phyloP scores from a whole-genome alignment of 2,113 vertebrate species.

The Cyanistes caeruleus region DNA sequence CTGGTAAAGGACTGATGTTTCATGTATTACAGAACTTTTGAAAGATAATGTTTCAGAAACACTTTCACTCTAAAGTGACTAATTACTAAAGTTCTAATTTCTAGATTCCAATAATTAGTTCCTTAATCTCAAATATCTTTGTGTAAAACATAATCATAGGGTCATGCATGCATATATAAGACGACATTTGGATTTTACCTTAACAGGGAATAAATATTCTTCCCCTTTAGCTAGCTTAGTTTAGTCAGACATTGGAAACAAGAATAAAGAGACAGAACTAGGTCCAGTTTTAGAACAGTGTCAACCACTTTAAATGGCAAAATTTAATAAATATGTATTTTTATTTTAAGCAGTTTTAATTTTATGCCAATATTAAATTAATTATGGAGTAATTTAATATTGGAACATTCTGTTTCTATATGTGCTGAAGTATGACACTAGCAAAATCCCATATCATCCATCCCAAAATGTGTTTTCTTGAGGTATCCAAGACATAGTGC shows the following conservation, averaged over 20 bases:
- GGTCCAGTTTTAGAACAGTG: neutral
- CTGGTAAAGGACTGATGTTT: neutral
- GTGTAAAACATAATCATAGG: neutral
- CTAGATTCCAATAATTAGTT: neutral
- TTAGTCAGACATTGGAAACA: neutral
- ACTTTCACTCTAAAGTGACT: neutral
- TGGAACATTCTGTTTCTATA: neutral
- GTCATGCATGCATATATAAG: neutral
- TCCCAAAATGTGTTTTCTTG: neutral
- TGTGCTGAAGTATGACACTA: neutral
- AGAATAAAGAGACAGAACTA: neutral
- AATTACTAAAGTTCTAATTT: neutral
- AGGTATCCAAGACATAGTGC: neutral
- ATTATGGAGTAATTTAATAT: neutral
- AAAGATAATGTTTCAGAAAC: neutral
- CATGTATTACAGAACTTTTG: neutral
- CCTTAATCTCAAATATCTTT: neutral
- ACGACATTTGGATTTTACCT: neutral
- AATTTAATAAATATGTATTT: neutral
- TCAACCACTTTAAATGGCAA: neutral
- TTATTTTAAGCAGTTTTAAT: neutral
- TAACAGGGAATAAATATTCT: neutral
- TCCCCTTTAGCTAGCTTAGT: neutral
- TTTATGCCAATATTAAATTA: neutral
- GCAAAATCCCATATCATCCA: rapidly evolving